Evolutionary conservation across 2,888 invertebrate species (phyloP), one percentile per base, ranked within the genome.

Genomic region (Chloroclysta siterata): DNA sequence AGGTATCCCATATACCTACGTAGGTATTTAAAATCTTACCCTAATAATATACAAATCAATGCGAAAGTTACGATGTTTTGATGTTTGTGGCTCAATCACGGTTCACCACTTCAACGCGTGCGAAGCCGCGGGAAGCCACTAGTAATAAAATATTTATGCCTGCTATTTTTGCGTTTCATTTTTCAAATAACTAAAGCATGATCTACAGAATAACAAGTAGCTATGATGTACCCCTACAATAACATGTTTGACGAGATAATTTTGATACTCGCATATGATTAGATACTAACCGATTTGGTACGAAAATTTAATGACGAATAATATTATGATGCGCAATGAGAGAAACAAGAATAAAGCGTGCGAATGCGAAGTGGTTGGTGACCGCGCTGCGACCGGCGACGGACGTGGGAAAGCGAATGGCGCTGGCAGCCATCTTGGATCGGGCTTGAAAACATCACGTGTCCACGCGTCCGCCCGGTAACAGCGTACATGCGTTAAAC

Each of bases 361-460:
- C 85, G 75, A 82, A 84, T 84, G 84, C 85, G 75, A 81, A 84
- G 82, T 82, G 81, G 81, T 78, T 82, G 80, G 81, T 78, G 82
- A 80, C 82, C 85, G 84, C 61, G 66, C 39, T 53, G 59, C 39
- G 53, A 42, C 17, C 28, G 58, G 60, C 69, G 66, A 91, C 90
- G 89, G 67, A 91, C 90, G 90, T 92, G 91, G 91, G 91, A 92
- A 22, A 91, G 91, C 91, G 91, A 90, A 90, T 89, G 87, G 88
- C 84, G 80, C 62, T 70, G 83, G 83, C 90, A 80, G 91, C 92
- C 92, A 92, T 92, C 84, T 91, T 92, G 89, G 78, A 82, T 80
- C 80, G 77, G 81, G 83, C 81, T 84, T 87, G 81, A 87, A 87
- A 87, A 85, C 85, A 85, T 90, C 88, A 88, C 89, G 86, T 87